phyloP scores from a whole-genome alignment of 2,797 vertebrate species.

The Falco berigora region DNA sequence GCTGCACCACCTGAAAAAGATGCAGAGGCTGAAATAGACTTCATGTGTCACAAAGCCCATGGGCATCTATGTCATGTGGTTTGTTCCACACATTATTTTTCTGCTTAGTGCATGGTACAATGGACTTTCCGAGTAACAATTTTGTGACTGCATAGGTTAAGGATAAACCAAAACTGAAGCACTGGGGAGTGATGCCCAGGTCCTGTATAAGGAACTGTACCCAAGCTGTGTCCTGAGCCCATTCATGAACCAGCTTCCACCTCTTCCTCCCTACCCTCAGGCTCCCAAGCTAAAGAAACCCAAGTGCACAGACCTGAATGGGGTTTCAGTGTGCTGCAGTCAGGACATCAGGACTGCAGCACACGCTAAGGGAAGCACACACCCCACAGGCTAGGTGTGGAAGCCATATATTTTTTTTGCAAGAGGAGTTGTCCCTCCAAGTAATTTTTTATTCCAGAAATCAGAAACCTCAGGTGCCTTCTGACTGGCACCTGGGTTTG shows the following conservation, averaged over 20 bases:
- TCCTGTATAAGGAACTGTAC: not conserved
- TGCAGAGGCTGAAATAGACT: not conserved
- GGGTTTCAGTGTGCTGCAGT: not conserved
- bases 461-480: not conserved
- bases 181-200: not conserved
- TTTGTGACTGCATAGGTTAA: not conserved
- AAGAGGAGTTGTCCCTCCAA: not conserved
- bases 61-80: not conserved
- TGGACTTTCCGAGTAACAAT: not conserved
- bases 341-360: not conserved
- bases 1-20: not conserved
- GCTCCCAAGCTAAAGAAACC: not conserved
- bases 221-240: not conserved
- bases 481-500: not conserved
- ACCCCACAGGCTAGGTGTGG: not conserved
- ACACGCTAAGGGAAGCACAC: not conserved
- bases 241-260: not conserved
- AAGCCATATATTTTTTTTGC: not conserved
- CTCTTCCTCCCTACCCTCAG: not conserved
- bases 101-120: not conserved
- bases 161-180: not conserved
- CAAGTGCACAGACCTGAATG: accelerated
- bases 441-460: not conserved
- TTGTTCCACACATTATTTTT: not conserved
- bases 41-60: not conserved